Conservation (phyloP, 1,140 invertebrate species). For the Babylonia areolata region DNA sequence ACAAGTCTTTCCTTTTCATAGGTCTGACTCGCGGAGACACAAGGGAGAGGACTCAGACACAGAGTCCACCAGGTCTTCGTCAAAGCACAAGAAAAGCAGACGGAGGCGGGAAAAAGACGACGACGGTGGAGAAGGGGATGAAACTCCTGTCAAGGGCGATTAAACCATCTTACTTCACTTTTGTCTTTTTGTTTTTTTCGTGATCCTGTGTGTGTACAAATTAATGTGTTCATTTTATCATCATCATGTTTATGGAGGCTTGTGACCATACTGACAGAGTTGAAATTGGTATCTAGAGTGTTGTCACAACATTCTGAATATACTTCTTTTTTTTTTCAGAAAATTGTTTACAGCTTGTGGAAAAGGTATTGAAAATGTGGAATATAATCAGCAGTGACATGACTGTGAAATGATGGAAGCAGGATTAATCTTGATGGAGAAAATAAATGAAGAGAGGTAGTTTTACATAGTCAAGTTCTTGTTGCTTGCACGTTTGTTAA, state of each 20-base stretch:
- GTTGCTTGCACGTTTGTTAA: too few species aligned
- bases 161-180: background rate
- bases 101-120: constrained; percentile 50
- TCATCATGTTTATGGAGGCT: background rate
- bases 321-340: too few species aligned
- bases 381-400: too few species aligned
- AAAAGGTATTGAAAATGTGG: too few species aligned
- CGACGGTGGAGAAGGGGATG: constrained; percentile 37
- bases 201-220: too few species aligned
- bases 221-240: background rate
- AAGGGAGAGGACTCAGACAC: constrained; percentile 52
- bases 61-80: constrained; percentile 37
- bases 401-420: too few species aligned
- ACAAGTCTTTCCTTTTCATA: background rate
- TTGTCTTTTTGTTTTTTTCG: background rate
- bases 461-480: too few species aligned
- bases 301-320: too few species aligned
- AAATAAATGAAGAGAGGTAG: too few species aligned
- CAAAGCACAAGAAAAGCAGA: constrained; percentile 57
- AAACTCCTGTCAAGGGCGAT: constrained; percentile 7
- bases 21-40: constrained; percentile 40
- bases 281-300: background rate
- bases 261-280: background rate
- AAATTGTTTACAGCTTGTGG: too few species aligned
- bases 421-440: too few species aligned